Evolutionary conservation across 2,888 invertebrate species (phyloP), one percentile per base, ranked within the genome.

Genomic region (Acronicta leporina): DNA sequence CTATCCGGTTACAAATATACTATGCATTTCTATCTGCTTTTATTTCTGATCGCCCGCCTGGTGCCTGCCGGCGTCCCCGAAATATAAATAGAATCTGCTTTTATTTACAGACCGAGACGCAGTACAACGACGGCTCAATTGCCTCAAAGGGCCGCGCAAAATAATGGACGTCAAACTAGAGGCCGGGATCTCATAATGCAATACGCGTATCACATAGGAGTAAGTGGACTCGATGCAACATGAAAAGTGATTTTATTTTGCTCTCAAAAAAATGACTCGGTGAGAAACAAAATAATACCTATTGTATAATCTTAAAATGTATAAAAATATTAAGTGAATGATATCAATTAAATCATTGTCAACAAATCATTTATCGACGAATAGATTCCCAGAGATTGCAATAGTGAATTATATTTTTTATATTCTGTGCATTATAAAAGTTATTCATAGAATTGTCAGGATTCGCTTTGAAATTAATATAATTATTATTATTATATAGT

Each of bases 101-200:
- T 56, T 49, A 33, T 63, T 80, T 94, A 44, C 95, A 98, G 99
- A 99, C 94, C 98, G 99, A 93, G 98, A 98, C 86, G 98, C 99
- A 53, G 99, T 99, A 54, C 99, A 99, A 90, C 98, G 98, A 92
- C 96, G 99, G 73, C 96, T 99, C 70, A 92, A 92, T 68, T 92
- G 92, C 85, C 92, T 94, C 70, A 94, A 93, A 70, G 92, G 92
- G 71, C 92, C 92, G 68, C 92, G 92, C 68, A 93, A 94, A 84
- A 90, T 94, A 68, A 94, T 92, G 93, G 94, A 94, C 75, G 93
- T 90, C 42, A 93, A 92, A 84, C 85, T 94, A 57, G 94, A 94
- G 85, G 92, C 93, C 68, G 94, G 94, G 89, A 91, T 94, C 90
- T 94, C 94, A 92, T 94, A 94, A 94, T 93, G 88, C 87, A 88